Evolutionary conservation across 2,797 vertebrate genomes (phyloP).

Genomic region (Hemibagrus guttatus): DNA sequence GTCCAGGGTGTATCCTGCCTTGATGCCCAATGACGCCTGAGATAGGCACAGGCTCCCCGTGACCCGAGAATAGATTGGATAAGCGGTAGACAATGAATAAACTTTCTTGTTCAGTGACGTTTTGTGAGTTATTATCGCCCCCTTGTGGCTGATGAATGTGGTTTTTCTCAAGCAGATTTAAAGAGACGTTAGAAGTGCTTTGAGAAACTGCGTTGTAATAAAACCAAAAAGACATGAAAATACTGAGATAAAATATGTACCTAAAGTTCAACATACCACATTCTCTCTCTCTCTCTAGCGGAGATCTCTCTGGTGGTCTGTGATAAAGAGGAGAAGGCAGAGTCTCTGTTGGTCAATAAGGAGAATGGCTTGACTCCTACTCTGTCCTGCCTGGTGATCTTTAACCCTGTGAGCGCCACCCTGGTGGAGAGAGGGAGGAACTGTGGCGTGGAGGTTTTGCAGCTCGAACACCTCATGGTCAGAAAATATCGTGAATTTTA

Average conservation of each 20-base stretch:
- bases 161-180: not conserved
- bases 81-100: too few species aligned
- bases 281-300: constrained; percentile 56
- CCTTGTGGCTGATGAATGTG: not conserved
- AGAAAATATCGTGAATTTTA: constrained; percentile 42
- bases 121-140: constrained; percentile 14
- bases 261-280: not conserved
- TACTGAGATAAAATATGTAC: not conserved
- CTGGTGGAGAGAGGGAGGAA: constrained; percentile 71
- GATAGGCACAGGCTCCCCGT: too few species aligned
- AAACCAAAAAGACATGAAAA: not conserved
- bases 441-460: constrained; percentile 75
- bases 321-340: constrained; percentile 76
- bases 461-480: constrained; percentile 75
- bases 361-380: constrained; percentile 69
- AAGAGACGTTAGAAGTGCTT: not conserved
- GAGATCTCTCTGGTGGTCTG: constrained; percentile 80
- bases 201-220: not conserved
- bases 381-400: constrained; percentile 76
- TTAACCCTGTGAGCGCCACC: constrained; percentile 68
- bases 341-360: constrained; percentile 72
- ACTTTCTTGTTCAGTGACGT: not conserved
- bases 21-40: too few species aligned
- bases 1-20: too few species aligned
- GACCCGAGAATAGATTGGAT: too few species aligned